Base-by-base conservation (phyloP, 2,888 invertebrate species). In the Bhutanitis thaidina region DNA sequence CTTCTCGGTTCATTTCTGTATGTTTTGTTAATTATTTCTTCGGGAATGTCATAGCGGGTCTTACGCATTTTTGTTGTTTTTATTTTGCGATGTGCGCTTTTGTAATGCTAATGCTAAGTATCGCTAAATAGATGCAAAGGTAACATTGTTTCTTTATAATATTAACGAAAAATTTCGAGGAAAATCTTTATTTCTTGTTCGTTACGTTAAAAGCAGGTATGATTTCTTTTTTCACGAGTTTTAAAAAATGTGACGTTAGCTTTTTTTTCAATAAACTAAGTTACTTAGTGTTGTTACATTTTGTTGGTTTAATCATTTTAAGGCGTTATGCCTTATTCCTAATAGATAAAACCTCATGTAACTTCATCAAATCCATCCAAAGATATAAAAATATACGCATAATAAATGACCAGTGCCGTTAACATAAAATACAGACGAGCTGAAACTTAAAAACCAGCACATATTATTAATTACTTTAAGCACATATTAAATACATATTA, bases 11-110 rank as follows among this genome's bases (percentile, higher is more conserved):
- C 82, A 82, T 82, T 85, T 81, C 77, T 82, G 80, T 82, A 77
- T 86, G 80, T 83, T 85, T 83, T 80, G 79, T 82, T 83, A 85
- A 84, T 85, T 85, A 86, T 86, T 80, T 80, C 74, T 73, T 73
- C 69, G 67, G 72, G 63, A 70, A 77, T 73, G 75, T 76, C 58
- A 52, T 47, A 55, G 50, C 53, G 57, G 49, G 50, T 57, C 67
- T 59, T 60, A 45, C 52, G 47, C 49, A 37, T 58, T 54, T 56
- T 55, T 60, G 29, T 30, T 48, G 47, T 54, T 58, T 57, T 60
- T 57, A 54, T 59, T 59, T 53, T 36, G 4, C 61, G 60, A 54
- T 52, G 61, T 53, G 54, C 59, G 61, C 67, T 66, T 71, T 72
- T 74, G 67, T 71, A 61, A 61, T 55, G 59, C 60, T 71, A 61